A percentile compares a stretch with the other conserved stretches of the same genome.
Evolutionary conservation across 2,113 vertebrate species (phyloP).

Genomic region (Carassius gibelio): DNA sequence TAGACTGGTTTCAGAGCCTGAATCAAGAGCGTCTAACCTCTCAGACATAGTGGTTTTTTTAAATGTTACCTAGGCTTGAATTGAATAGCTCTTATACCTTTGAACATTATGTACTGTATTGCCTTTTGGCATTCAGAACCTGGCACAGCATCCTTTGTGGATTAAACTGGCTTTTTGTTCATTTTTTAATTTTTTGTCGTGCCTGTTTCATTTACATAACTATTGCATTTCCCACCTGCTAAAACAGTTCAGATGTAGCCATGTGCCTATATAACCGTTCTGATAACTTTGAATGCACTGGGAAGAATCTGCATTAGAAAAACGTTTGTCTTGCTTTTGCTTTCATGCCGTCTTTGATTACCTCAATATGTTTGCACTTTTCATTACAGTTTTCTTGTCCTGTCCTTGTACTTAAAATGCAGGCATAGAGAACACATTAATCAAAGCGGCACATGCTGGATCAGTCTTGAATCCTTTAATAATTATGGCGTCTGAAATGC

Average conservation of each 20-base stretch:
- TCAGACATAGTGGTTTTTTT: background rate
- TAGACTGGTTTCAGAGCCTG: background rate
- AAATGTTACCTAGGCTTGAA: background rate
- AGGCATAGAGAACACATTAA: constrained; percentile 66
- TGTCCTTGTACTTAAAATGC: constrained; percentile 47
- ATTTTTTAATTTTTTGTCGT: background rate
- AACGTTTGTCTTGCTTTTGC: constrained; percentile 25
- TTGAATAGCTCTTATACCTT: constrained; percentile 1
- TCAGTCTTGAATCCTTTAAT: constrained; percentile 19
- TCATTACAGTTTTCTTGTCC: constrained; percentile 59
- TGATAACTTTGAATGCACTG: background rate
- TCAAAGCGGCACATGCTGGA: constrained; percentile 71
- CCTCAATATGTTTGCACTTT: constrained; percentile 35
- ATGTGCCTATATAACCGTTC: background rate
- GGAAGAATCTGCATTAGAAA: background rate
- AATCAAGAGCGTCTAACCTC: background rate
- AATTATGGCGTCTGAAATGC: background rate
- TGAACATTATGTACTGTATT: background rate
- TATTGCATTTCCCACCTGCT: constrained; percentile 1
- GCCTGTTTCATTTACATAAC: constrained; percentile 29
- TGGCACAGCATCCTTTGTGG: background rate
- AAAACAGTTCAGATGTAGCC: background rate
- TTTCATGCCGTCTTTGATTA: constrained; percentile 35
- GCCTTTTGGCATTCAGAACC: constrained; percentile 1
- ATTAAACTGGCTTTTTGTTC: constrained; percentile 15